Conservation (phyloP, 2,888 invertebrate species). For the Ethmia dodecea region DNA sequence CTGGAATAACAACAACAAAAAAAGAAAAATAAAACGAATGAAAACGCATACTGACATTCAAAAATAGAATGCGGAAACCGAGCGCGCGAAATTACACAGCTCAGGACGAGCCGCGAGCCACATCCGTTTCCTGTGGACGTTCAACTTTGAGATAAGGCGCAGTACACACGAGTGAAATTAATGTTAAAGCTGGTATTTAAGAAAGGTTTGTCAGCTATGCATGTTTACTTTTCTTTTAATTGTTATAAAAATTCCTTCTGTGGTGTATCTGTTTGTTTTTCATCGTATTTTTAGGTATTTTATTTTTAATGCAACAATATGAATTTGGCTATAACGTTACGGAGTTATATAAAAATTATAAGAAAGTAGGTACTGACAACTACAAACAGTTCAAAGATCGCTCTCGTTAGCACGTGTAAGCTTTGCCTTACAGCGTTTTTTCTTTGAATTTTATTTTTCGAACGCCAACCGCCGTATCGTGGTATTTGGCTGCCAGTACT, state of each 20-base stretch:
- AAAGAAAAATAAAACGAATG: constrained; percentile 11
- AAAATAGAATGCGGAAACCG: constrained; percentile 41
- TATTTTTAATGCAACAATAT: no score
- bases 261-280: no score
- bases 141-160: constrained; percentile 18
- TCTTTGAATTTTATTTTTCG: constrained; percentile 24
- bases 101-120: constrained; percentile 37
- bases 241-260: no score
- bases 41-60: constrained; percentile 29
- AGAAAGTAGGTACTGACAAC: not conserved
- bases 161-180: no score
- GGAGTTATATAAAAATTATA: no score
- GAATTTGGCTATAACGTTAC: no score
- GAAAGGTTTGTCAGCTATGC: not conserved
- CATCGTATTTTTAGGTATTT: no score
- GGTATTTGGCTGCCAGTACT: constrained; percentile 26
- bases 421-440: constrained; percentile 3
- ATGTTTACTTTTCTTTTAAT: not conserved
- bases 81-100: constrained; percentile 48
- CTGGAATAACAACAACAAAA: constrained; percentile 2
- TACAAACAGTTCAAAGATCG: no score
- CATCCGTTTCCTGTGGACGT: constrained; percentile 37
- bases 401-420: no score
- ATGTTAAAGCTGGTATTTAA: no score
- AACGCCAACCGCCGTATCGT: constrained; percentile 21